These are phyloP conservation scores for Lacerta agilis DNA, from an alignment of 2,797 vertebrate species.

Conservation along the genomic window DNA sequence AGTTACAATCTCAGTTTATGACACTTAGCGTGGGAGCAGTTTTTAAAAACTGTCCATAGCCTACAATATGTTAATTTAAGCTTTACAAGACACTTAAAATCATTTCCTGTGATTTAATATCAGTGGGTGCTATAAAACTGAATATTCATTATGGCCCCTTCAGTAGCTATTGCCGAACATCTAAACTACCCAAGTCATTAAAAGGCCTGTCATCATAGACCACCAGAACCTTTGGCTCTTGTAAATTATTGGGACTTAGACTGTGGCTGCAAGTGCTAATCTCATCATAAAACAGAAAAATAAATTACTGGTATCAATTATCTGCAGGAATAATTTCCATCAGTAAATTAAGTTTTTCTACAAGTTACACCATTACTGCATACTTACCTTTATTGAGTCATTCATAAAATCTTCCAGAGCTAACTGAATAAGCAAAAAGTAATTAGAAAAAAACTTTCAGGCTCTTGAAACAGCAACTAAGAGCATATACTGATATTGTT, in stretches of 20 bases:
- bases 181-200: constrained; percentile 62
- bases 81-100: constrained; percentile 54
- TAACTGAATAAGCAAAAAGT: constrained; percentile 45
- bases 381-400: constrained; percentile 30
- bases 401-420: constrained; percentile 34
- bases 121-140: constrained; percentile 54
- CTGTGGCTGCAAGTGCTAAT: constrained; percentile 51
- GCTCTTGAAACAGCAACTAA: constrained; percentile 27
- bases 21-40: constrained; percentile 42
- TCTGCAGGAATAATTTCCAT: constrained; percentile 56
- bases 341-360: constrained; percentile 49
- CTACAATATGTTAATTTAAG: constrained; percentile 51
- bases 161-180: constrained; percentile 50
- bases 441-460: constrained; percentile 33
- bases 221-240: constrained; percentile 42
- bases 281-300: constrained; percentile 60
- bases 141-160: constrained; percentile 68
- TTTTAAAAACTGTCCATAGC: constrained; percentile 48
- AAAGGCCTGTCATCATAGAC: constrained; percentile 62
- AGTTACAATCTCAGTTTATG: constrained; percentile 42
- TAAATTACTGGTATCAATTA: constrained; percentile 61
- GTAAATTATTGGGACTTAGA: constrained; percentile 62
- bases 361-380: constrained; percentile 5
- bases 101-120: constrained; percentile 51
- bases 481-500: constrained; percentile 20